Evolutionary conservation across 1,140 invertebrate genomes (phyloP).

Genomic region (Ditylenchus dipsaci): DNA sequence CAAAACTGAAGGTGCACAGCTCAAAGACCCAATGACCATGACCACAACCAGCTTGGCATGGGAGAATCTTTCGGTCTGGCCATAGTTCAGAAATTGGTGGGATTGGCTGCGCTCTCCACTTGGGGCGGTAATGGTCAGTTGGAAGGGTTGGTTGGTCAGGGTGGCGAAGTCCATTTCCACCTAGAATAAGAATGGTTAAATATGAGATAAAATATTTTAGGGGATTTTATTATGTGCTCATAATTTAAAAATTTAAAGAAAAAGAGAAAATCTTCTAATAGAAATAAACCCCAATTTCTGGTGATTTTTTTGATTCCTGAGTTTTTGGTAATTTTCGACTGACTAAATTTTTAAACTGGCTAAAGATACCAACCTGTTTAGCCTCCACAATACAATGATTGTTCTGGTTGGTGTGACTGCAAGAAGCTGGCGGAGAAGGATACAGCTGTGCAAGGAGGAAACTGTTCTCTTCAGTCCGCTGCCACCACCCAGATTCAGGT

Average conservation of each 20-base stretch:
- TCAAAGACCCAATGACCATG: slow-evolving; percentile 30
- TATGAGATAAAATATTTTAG: neutral
- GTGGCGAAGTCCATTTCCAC: slow-evolving; percentile 30
- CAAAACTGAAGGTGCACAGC: neutral
- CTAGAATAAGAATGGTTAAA: slow-evolving; percentile 1
- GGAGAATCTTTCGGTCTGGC: slow-evolving; percentile 22
- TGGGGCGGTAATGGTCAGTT: slow-evolving; percentile 15
- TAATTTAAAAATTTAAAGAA: neutral
- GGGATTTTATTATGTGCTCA: neutral
- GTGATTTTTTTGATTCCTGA: too few species aligned
- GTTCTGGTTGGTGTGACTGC: slow-evolving; percentile 1
- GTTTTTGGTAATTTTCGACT: neutral
- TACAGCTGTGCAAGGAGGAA: neutral
- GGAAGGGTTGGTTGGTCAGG: slow-evolving; percentile 17
- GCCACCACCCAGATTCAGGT: neutral
- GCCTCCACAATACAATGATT: slow-evolving; percentile 3
- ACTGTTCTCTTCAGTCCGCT: neutral
- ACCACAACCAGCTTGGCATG: slow-evolving; percentile 17
- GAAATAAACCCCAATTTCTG: too few species aligned
- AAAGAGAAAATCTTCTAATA: neutral
- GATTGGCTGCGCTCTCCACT: slow-evolving; percentile 16
- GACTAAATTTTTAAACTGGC: slow-evolving; percentile 6
- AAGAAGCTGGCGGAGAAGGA: neutral
- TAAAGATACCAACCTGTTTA: slow-evolving; percentile 13
- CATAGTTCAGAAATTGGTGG: slow-evolving; percentile 12